Percentiles rank a stretch among this genome's conserved stretches.
Evolutionary conservation across 2,113 vertebrate genomes (phyloP).

Genomic region (Pachycephala philippinensis): DNA sequence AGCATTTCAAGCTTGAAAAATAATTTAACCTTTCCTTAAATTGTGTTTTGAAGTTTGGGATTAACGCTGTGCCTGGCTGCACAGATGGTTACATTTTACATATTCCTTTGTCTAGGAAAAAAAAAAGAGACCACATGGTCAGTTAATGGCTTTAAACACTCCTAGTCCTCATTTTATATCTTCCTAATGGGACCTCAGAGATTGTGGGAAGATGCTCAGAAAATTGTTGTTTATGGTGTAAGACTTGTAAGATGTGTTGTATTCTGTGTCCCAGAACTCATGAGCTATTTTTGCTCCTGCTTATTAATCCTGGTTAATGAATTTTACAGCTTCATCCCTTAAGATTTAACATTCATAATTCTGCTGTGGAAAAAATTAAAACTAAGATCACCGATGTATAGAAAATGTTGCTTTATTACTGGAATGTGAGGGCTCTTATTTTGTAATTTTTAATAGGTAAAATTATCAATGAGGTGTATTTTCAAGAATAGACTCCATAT

Average conservation of each 20-base stretch:
- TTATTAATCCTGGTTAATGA: slow-evolving; percentile 7
- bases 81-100: neutral
- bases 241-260: neutral
- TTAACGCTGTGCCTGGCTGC: neutral
- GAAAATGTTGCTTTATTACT: neutral
- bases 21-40: slow-evolving; percentile 22
- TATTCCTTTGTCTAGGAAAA: neutral
- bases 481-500: neutral
- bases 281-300: neutral
- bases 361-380: neutral
- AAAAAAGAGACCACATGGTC: neutral
- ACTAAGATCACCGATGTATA: fast-evolving
- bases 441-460: neutral
- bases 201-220: neutral
- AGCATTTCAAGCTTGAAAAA: slow-evolving; percentile 11
- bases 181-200: neutral
- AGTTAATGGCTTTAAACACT: neutral
- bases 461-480: neutral
- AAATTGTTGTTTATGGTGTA: neutral
- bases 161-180: neutral
- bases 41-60: neutral
- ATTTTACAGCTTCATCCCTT: neutral
- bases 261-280: neutral
- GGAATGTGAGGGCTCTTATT: neutral
- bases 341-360: neutral